Evolutionary conservation across 2,113 vertebrate genomes (phyloP), one percentile per base, ranked within the genome.

Genomic region (Cepphus grylle): DNA sequence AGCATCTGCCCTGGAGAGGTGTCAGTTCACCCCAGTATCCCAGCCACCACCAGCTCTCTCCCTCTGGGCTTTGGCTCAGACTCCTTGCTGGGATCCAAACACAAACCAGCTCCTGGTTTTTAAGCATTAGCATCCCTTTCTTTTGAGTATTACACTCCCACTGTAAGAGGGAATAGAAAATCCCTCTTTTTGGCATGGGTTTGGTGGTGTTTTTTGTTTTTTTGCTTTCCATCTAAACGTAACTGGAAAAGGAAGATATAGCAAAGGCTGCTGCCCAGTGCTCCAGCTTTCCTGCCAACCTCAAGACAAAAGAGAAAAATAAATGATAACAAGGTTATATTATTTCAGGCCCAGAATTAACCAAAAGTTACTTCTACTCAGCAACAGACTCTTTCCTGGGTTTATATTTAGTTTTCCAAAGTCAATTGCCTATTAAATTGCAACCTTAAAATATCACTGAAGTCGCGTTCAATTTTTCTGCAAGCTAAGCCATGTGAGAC

Each of bases 351-450:
- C 74, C 74, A 26, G 81, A 49, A 94, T 45, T 36, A 74, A 81
- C 69, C 77, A 91, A 86, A 45, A 86, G 87, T 87, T 45, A 42
- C 65, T 45, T 56, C 56, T 47, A 36, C 79, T 79, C 85, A 74
- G 79, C 80, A 83, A 77, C 62, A 32, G 21, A 38, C 50, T 87
- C 40, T 55, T 93, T 93, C 92, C 74, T 29, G 88, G 52, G 45
- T 91, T 97, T 96, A 72, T 78, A 89, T 96, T 97, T 97, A 73
- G 66, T 93, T 90, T 93, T 42, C 53, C 47, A 89, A 96, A 97
- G 56, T 81, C 45, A 71, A 65, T 43, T 66, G 66, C 49, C 9
- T 71, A 96, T 95, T 91, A 88, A 96, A 96, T 89, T 78, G 71
- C 55, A 90, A 74, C 61, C 93, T 94, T 90, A 94, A 95, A 97